Conservation (phyloP, 2,113 vertebrate species). For the Sinocyclocheilus maitianheensis region DNA sequence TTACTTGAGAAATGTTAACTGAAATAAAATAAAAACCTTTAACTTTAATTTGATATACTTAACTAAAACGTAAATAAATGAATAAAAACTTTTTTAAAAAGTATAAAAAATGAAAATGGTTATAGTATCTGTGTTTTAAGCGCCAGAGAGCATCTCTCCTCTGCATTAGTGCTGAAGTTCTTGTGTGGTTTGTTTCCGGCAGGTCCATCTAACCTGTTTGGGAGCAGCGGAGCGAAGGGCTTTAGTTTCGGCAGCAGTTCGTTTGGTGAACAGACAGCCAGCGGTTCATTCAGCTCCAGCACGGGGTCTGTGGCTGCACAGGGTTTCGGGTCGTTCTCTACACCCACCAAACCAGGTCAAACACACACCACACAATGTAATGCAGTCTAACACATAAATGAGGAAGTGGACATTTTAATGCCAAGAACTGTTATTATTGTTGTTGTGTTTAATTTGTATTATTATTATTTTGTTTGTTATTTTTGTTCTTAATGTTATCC, state of each 20-base stretch:
- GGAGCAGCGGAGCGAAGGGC: conserved; percentile 86
- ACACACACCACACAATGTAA: not conserved
- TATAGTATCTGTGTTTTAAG: not conserved
- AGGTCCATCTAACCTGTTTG: conserved; percentile 87
- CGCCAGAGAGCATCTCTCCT: not conserved
- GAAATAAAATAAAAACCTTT: no score
- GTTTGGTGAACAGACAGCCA: conserved; percentile 90
- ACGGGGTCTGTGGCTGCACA: conserved; percentile 89
- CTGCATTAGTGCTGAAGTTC: not conserved
- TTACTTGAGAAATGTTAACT: no score
- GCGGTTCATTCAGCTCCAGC: conserved; percentile 88
- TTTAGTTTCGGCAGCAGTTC: conserved; percentile 81
- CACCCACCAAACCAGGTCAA: conserved; percentile 85
- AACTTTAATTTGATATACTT: no score
- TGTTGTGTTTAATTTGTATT: no score
- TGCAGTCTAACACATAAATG: not conserved
- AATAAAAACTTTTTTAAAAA: no score
- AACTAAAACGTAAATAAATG: no score
- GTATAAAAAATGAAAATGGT: no score
- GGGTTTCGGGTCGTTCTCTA: conserved; percentile 89
- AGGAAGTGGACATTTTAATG: no score
- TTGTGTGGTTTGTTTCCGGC: conserved; percentile 60
- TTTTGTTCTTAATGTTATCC: no score
- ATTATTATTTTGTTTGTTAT: no score
- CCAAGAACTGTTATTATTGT: no score